Conservation (phyloP, 2,797 vertebrate species). For the Vultur gryphus region DNA sequence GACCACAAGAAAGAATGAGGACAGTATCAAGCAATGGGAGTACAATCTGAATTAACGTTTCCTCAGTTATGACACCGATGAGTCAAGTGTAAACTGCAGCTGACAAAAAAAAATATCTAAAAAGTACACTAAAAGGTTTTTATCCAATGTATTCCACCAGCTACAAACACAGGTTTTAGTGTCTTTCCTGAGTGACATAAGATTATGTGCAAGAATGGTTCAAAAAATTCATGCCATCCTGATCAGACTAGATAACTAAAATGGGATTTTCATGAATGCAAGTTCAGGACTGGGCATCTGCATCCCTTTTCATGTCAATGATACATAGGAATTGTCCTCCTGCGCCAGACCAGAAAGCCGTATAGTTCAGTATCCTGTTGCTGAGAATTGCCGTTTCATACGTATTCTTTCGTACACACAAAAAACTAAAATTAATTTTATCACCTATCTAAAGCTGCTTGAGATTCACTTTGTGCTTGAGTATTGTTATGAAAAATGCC, state of each 20-base stretch:
- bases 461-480: neutral
- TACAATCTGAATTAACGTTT: neutral
- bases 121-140: neutral
- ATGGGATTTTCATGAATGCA: neutral
- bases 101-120: neutral
- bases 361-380: neutral
- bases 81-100: neutral
- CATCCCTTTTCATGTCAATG: neutral
- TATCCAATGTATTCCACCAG: neutral
- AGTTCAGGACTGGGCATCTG: neutral
- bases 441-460: neutral
- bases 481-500: neutral
- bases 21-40: neutral
- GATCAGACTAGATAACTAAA: neutral
- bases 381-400: neutral
- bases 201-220: neutral
- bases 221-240: neutral
- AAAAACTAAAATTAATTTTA: neutral
- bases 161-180: neutral
- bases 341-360: neutral
- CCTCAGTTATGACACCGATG: neutral
- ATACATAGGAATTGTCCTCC: neutral
- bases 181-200: neutral
- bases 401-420: rapidly evolving
- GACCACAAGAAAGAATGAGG: neutral